These are phyloP conservation scores for Harlomillsia oculata DNA, from an alignment of 1,140 invertebrate genomes.

Conservation along the genomic window DNA sequence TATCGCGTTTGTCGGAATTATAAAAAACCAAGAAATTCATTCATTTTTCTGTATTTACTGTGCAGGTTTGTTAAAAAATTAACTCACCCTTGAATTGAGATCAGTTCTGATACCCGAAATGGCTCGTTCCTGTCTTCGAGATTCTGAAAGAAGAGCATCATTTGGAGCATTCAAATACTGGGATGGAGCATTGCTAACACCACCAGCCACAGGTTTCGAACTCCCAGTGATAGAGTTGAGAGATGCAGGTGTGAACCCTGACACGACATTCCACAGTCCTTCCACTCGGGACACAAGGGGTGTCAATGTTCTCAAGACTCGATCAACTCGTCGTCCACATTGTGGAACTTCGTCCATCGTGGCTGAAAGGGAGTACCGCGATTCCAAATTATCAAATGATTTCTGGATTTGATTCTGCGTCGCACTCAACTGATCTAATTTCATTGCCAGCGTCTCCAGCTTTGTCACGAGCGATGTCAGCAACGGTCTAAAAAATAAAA, in stretches of 20 bases:
- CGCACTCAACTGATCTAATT: slow-evolving; percentile 23
- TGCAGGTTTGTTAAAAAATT: neutral
- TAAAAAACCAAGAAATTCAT: neutral
- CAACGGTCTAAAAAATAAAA: slow-evolving; percentile 25
- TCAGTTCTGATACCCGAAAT: slow-evolving; percentile 79
- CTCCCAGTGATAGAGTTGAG: neutral
- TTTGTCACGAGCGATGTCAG: slow-evolving; percentile 30
- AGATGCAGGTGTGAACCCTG: slow-evolving; percentile 3
- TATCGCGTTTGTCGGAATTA: neutral
- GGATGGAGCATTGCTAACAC: slow-evolving; percentile 20
- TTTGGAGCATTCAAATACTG: slow-evolving; percentile 27
- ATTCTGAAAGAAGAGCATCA: slow-evolving; percentile 71
- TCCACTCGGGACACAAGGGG: slow-evolving; percentile 35
- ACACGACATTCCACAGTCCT: slow-evolving; percentile 33
- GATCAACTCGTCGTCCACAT: slow-evolving; percentile 34
- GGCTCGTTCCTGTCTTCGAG: slow-evolving; percentile 71
- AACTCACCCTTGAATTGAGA: slow-evolving; percentile 41
- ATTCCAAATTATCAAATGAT: slow-evolving; percentile 31
- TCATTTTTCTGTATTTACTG: neutral
- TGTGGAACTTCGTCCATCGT: slow-evolving; percentile 33
- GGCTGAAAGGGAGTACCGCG: slow-evolving; percentile 28
- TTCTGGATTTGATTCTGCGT: slow-evolving; percentile 32
- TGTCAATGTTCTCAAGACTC: slow-evolving; percentile 33
- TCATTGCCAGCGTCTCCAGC: slow-evolving; percentile 26
- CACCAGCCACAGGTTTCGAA: slow-evolving; percentile 11